Evolutionary conservation across 2,797 vertebrate species (phyloP), one percentile per base, ranked within the genome.

Genomic region (Gallinago nigripennis): DNA sequence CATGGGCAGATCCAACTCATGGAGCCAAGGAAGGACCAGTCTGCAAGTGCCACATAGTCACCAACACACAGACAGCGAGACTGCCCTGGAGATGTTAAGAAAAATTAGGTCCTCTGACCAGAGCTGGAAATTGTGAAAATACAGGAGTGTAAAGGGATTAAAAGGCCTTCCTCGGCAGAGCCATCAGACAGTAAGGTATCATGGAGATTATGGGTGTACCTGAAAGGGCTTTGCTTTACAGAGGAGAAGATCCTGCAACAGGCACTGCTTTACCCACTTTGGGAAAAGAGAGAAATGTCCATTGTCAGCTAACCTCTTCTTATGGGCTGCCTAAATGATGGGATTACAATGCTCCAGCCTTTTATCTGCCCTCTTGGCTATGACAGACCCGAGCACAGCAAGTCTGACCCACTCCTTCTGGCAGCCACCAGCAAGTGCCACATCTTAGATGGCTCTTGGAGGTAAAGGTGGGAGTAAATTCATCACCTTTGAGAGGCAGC

Each of bases 321-420:
- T 33, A 33, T 33, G 33, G 33, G 33, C 33, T 33, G 33, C 33
- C 33, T 33, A 33, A 33, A 33, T 33, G 33, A 33, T 33, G 35
- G 45, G 18, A 82, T 2, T 33, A 24, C 3, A 0, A 0, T 39
- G 43, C 14, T 86, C 24, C 17, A 76, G n/a, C 11, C 25, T 85
- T 53, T 18, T 37, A 31, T 43, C 72, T 64, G 20, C 37, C 12
- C 48, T 82, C 53, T 66, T 45, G 70, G 39, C 19, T 41, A 16
- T 17, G 16, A 69, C 23, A 77, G 82, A 85, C 48, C 45, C 20
- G 45, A 81, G 76, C 0, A 0, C 54, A 78, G 33, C 25, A 65
- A 76, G 37, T 27, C 16, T 76, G 63, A n/a, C 31, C 43, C 73
- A 35, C 45, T 75, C 33, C 43, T 88, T 39, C 63, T 48, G 28